A percentile compares a stretch with the other conserved stretches of the same genome.
Evolutionary conservation across 2,113 vertebrate species (phyloP).

Genomic region (Otocyon megalotis): DNA sequence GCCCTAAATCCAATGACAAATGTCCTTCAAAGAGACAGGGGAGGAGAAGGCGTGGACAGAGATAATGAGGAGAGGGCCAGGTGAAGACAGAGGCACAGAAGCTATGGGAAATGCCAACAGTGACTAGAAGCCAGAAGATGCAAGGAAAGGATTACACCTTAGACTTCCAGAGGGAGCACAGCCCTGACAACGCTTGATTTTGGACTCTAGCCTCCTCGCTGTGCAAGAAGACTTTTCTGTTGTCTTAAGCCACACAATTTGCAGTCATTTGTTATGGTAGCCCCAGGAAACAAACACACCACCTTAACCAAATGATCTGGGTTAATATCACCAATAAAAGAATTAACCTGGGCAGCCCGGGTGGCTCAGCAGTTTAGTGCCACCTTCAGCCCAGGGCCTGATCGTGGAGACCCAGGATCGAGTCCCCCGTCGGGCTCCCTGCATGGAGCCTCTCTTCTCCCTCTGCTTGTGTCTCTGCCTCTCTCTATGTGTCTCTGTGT

Average conservation of each 20-base stretch:
- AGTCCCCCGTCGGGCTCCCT: too few relatives aligned
- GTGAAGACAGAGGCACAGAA: background rate
- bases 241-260: background rate
- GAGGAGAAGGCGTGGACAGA: background rate
- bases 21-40: background rate
- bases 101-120: background rate
- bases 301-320: background rate
- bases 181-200: background rate
- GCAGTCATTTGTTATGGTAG: background rate
- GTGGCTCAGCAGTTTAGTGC: too few relatives aligned
- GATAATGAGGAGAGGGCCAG: too few relatives aligned
- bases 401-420: too few relatives aligned
- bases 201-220: background rate
- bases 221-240: background rate
- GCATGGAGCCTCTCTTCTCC: too few relatives aligned
- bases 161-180: background rate
- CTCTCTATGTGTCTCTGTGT: too few relatives aligned
- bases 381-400: too few relatives aligned
- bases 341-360: background rate
- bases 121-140: background rate
- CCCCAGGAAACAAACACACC: background rate
- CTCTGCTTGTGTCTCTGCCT: too few relatives aligned
- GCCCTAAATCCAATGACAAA: background rate
- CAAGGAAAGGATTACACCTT: background rate
- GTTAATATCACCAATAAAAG: background rate